Evolutionary conservation across 2,797 vertebrate species (phyloP).

Genomic region (Aphelocoma californica): DNA sequence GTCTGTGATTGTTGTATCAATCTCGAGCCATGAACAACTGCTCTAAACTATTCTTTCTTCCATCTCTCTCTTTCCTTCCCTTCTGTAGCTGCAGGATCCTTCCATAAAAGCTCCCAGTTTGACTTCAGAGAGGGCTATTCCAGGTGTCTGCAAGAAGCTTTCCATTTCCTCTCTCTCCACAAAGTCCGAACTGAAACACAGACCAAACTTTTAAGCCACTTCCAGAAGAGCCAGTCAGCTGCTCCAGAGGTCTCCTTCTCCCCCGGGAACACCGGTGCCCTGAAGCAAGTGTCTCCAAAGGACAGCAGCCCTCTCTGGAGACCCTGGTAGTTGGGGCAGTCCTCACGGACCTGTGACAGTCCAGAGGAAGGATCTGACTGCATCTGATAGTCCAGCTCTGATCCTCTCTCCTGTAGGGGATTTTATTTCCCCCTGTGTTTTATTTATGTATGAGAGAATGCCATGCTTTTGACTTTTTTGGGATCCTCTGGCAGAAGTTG

Average conservation of each 20-base stretch:
- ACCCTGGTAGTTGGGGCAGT: conserved; percentile 77
- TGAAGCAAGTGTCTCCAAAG: conserved; percentile 42
- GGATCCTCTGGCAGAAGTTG: neutral
- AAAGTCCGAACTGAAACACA: conserved; percentile 65
- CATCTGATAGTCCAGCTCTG: conserved; percentile 14
- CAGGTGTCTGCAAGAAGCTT: conserved; percentile 73
- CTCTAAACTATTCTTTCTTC: neutral
- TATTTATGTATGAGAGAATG: conserved; percentile 40
- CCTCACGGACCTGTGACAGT: neutral
- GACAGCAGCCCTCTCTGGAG: conserved; percentile 73
- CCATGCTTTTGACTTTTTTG: neutral
- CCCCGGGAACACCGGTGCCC: neutral
- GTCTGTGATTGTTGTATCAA: neutral
- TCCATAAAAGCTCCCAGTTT: conserved; percentile 51
- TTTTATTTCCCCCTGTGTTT: neutral
- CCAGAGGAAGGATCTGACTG: conserved; percentile 62
- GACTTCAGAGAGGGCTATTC: conserved; percentile 77
- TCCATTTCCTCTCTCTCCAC: conserved; percentile 72
- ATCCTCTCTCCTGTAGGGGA: conserved; percentile 52
- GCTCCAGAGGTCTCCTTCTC: neutral
- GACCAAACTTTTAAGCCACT: conserved; percentile 46
- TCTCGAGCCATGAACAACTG: neutral
- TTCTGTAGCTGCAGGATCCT: neutral
- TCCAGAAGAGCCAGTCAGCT: conserved; percentile 27
- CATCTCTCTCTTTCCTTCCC: neutral